A percentile compares a stretch with the other conserved stretches of the same genome.
Conservation (phyloP, 2,888 invertebrate genomes). For the Oxytorus armatus region DNA sequence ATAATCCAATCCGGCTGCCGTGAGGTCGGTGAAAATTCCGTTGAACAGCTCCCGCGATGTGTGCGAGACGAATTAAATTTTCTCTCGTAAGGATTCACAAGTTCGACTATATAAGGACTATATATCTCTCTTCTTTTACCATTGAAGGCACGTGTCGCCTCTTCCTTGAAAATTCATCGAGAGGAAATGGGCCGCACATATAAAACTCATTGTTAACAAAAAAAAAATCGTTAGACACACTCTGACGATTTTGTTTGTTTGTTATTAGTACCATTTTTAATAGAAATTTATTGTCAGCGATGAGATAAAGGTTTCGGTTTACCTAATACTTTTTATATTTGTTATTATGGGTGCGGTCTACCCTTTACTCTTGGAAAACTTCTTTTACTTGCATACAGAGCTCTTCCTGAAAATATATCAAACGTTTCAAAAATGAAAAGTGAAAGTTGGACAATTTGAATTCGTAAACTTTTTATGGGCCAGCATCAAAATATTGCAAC, state of each 20-base stretch:
- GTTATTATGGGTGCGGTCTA: too few relatives aligned
- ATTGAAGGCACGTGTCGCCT: slow-evolving; percentile 10
- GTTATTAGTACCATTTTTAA: neutral
- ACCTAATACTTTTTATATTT: neutral
- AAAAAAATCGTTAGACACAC: slow-evolving; percentile 14
- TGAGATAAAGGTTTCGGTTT: neutral
- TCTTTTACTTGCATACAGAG: too few relatives aligned
- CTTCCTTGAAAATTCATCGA: too few relatives aligned
- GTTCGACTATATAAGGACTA: neutral
- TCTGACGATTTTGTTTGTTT: neutral
- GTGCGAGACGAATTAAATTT: slow-evolving; percentile 22
- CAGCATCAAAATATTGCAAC: neutral
- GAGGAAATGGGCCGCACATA: too few relatives aligned
- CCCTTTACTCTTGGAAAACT: too few relatives aligned
- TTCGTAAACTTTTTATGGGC: neutral
- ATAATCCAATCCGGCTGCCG: slow-evolving; percentile 1
- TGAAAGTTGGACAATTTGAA: too few relatives aligned
- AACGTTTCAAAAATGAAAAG: too few relatives aligned
- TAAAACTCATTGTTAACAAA: neutral
- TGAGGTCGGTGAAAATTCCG: neutral
- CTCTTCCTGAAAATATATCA: too few relatives aligned
- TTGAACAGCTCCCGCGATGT: neutral
- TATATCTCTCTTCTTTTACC: neutral
- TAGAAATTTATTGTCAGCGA: neutral
- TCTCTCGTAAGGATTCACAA: neutral